Percentiles rank a stretch among this genome's conserved stretches.
Conservation (phyloP, 92 coral and sea anemone species). For the Pocillopora meandrina region DNA sequence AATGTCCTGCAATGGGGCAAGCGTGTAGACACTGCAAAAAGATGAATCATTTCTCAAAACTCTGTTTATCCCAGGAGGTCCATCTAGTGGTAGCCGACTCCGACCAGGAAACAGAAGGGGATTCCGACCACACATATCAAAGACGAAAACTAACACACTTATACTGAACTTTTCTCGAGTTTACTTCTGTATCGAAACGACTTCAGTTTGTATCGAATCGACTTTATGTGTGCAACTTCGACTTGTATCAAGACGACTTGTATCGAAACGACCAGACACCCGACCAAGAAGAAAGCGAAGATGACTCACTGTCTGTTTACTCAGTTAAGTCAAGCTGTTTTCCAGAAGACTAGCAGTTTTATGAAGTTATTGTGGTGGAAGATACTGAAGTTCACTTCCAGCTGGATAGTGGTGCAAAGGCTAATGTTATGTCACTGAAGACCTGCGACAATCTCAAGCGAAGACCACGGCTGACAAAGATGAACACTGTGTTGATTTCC, state of each 20-base stretch:
- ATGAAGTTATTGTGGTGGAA: conserved; percentile 10
- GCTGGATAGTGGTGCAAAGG: not conserved
- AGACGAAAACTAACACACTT: no score
- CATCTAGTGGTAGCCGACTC: conserved; percentile 15
- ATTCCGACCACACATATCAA: no score
- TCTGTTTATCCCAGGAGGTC: conserved; percentile 29
- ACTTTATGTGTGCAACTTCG: no score
- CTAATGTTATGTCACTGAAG: conserved; percentile 23
- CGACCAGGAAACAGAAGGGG: no score
- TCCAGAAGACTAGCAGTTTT: conserved; percentile 13
- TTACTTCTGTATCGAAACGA: no score
- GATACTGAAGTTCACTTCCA: conserved; percentile 14
- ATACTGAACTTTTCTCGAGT: no score
- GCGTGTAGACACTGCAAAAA: conserved; percentile 26
- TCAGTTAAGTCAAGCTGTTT: conserved; percentile 12
- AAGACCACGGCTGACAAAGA: conserved; percentile 14
- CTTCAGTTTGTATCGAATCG: no score
- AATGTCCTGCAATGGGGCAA: conserved; percentile 42
- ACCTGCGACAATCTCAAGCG: conserved; percentile 20
- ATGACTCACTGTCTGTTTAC: conserved; percentile 14
- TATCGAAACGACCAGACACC: no score
- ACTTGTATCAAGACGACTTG: no score
- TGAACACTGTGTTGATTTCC: conserved; percentile 23
- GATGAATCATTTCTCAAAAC: conserved; percentile 35
- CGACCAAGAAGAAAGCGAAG: not conserved